Evolutionary conservation across 2,797 vertebrate species (phyloP), one percentile per base, ranked within the genome.

Genomic region (Trachurus trachurus): DNA sequence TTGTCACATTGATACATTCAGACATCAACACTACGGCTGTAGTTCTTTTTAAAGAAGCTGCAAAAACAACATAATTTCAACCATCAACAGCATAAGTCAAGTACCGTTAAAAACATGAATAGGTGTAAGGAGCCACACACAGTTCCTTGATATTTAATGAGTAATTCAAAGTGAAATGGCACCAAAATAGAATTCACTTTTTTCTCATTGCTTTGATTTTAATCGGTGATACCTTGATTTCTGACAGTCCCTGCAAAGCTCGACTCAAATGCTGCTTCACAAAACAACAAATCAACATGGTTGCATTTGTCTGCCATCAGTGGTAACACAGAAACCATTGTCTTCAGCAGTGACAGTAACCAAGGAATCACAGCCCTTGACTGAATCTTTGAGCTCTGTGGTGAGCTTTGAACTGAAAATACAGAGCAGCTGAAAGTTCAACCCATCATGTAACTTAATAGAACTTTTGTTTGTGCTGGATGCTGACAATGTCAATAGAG

Each of bases 1-100:
- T 91, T 92, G 92, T 91, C 92, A 91, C 87, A 78, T 82, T 87
- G 88, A 93, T 87, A 76, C 91, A 88, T 91, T 90, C 91, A 90
- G 89, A 92, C 89, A 89, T 91, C 83, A 87, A 83, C 84, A 72
- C 84, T 59, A 47, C 71, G 56, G 66, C 69, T 78, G 76, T 73
- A 56, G 62, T 71, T 78, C 66, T 69, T 53, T 71, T 53, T 71
- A 82, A 80, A 73, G 79, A 81, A 61, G 58, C 60, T 63, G 56
- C 49, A 62, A 82, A 87, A 87, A 84, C 71, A 81, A 76, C 81
- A 80, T 83, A 13, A 70, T 90, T 88, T 78, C 47, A 67, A 31
- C 61, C 54, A 78, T 74, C 76, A 62, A 44, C 59, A 26, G 5
- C 47, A 31, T 65, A 47, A 61, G 66, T 70, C 78, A 82, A 71